Evolutionary conservation across 1,140 invertebrate species (phyloP), one percentile per base, ranked within the genome.

Genomic region (Pseudomyrmex flavicornis): DNA sequence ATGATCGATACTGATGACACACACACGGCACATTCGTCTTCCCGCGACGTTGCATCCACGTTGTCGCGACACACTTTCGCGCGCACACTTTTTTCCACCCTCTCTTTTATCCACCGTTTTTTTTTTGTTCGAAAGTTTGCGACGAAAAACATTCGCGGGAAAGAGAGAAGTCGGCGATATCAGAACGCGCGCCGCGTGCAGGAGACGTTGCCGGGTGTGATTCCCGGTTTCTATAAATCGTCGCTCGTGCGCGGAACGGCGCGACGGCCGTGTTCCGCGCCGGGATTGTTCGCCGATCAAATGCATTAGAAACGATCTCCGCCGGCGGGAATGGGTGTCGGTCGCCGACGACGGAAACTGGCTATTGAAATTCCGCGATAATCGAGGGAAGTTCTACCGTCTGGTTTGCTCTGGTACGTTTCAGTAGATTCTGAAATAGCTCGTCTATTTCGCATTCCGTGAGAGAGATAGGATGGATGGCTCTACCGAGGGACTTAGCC

Each of bases 341-440:
- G 65, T 66, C 54, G 76, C 20, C 54, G 76, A 26, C 65, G 20
- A 59, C 76, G 66, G 76, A 72, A 80, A 72, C 76, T 61, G 66
- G 66, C 76, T 80, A 80, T 80, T 80, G 76, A 80, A 80, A 80
- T 80, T 72, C 76, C 54, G 20, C 54, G 76, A 80, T 80, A 80
- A 80, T 80, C 76, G 76, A 80, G 76, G 44, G 54, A 59, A 80
- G 76, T 80, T 80, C 76, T 17, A 76, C 63, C 46, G 54, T 70
- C 35, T 35, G 35, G 66, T 80, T 72, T 80, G 76, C 72, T 80
- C 66, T 72, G 20, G 20, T 59, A 59, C 66, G 76, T 72, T 80
- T 72, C 66, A 54, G 62, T 66, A 72, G 54, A 80, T 12, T 58
- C 66, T 59, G 76, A 80, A 72, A 80, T 59, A 66, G 76, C 46